Conservation (phyloP, 2,888 invertebrate species). For the Allacma fusca region DNA sequence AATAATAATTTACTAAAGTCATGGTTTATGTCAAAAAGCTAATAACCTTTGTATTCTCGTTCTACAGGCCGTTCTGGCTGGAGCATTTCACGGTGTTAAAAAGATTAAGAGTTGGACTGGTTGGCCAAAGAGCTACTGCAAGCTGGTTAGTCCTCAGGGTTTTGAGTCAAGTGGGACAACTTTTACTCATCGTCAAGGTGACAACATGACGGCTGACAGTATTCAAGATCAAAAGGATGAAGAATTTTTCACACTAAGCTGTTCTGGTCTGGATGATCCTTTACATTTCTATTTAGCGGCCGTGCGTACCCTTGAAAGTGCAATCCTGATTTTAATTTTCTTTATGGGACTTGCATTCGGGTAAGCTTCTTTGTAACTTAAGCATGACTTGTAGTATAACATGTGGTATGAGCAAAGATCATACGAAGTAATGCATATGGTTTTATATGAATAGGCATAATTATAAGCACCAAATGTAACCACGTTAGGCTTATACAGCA, state of each 20-base stretch:
- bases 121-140: constrained; percentile 1
- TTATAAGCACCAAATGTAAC: no score
- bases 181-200: constrained; percentile 14
- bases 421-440: background rate
- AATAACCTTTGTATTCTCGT: no score
- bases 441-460: no score
- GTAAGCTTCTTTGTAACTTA: constrained; percentile 19
- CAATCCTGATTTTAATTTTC: constrained; percentile 40
- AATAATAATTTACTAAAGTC: no score
- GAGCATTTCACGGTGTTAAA: constrained; percentile 42
- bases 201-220: background rate
- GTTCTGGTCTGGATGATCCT: constrained; percentile 41
- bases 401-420: background rate
- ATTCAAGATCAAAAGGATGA: constrained; percentile 3
- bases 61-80: constrained; percentile 35
- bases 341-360: constrained; percentile 34
- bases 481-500: no score
- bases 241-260: constrained; percentile 7
- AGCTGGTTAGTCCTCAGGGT: background rate
- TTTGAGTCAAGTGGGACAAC: background rate
- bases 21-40: no score
- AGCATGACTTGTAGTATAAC: background rate
- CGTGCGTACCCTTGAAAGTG: constrained; percentile 35
- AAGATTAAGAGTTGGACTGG: constrained; percentile 32
- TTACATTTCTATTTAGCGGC: constrained; percentile 45